Percentiles rank a stretch among this genome's conserved stretches.
Conservation (phyloP, 2,888 invertebrate species). For the Ametastegia equiseti region DNA sequence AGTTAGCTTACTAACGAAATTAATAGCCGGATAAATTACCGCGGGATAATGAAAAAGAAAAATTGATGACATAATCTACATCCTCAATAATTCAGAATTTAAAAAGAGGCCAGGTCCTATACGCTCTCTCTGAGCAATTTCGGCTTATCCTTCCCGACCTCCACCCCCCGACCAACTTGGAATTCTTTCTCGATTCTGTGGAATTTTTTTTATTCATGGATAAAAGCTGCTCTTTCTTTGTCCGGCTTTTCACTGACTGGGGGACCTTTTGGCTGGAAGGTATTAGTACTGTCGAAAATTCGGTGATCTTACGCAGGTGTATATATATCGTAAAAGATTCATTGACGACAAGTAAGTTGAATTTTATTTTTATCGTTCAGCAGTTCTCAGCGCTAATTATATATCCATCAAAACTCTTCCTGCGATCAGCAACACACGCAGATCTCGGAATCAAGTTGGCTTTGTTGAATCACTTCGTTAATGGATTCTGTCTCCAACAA, state of each 20-base stretch:
- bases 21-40: not conserved
- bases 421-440: not conserved
- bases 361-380: constrained; percentile 10
- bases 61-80: constrained; percentile 16
- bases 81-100: not conserved
- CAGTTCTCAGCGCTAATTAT: constrained; percentile 15
- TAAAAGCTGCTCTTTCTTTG: constrained; percentile 36
- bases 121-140: constrained; percentile 17
- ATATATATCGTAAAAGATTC: constrained; percentile 43
- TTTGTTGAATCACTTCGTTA: not conserved
- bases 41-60: not conserved
- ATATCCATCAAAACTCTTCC: constrained; percentile 12
- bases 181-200: constrained; percentile 20
- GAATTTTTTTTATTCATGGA: constrained; percentile 41
- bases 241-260: not conserved
- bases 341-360: not conserved
- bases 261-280: not conserved
- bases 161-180: not conserved
- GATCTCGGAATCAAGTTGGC: not conserved
- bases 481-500: constrained; percentile 3
- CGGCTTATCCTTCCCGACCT: no score
- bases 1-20: not conserved
- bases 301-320: constrained; percentile 17
- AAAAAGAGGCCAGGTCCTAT: not conserved
- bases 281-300: not conserved